Evolutionary conservation across 2,888 invertebrate species (phyloP), one percentile per base, ranked within the genome.

Genomic region (Platerodrilus igneus): DNA sequence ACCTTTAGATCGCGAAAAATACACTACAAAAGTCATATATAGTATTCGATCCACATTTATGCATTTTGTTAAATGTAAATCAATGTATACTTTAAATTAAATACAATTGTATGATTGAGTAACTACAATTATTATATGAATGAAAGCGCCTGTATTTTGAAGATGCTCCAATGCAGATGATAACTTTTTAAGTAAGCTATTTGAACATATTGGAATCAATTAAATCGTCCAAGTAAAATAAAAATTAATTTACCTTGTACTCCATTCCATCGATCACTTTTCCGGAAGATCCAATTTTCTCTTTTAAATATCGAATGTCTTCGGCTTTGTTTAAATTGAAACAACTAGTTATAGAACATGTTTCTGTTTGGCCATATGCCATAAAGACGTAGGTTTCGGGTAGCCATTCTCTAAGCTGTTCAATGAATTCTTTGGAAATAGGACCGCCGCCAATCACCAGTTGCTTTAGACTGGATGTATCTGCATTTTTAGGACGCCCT

Each of bases 341-440:
- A 31, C 17, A 15, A 7, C 7, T 9, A 7, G n/a, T 9, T 2
- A 14, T 17, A 5, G 16, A 18, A 10, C 25, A 9, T 3, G 59
- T 51, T 53, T 67, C 67, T 0, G 65, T 59, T 50, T 61, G 61
- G 2, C 66, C 67, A 39, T 64, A 67, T 9, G 31, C 52, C 35
- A 60, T 53, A 31, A 36, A 42, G 1, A 64, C 50, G 36, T 58
- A 56, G 1, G 63, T 60, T 3, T 61, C 62, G 1, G 66, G 66
- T 21, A 67, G 41, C 4, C 63, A 16, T 34, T 66, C 62, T 27
- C 63, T 50, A 11, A 66, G 32, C 13, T 46, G 44, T 4, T 45
- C 10, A 13, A 60, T 45, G 32, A 54, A 51, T 10, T 55, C 51
- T 25, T 51, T 40, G 1, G 60, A 45, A 9, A 63, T 33, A 6